These are phyloP conservation scores for Dusona sp. DNA, from an alignment of 2,888 invertebrate genomes.

Conservation along the genomic window DNA sequence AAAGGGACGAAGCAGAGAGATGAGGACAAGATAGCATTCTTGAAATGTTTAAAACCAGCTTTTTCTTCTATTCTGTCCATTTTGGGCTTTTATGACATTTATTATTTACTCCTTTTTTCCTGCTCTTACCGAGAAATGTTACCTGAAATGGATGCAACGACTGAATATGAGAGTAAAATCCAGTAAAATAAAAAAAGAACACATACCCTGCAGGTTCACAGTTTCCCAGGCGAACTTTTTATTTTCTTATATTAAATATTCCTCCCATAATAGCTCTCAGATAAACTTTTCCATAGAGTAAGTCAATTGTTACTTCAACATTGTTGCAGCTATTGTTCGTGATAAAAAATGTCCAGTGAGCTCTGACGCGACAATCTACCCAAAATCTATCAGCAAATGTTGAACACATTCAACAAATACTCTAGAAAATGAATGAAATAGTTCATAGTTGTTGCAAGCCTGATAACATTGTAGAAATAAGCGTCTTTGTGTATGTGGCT, in stretches of 20 bases:
- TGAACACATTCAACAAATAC: neutral
- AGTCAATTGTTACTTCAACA: neutral
- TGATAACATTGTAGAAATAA: constrained; percentile 2
- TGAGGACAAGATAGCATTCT: neutral
- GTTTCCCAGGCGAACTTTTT: neutral
- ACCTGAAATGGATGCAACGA: neutral
- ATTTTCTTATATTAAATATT: neutral
- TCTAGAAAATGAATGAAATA: neutral
- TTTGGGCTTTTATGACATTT: constrained; percentile 6
- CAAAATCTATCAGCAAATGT: constrained; percentile 8
- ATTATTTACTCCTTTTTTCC: constrained; percentile 9
- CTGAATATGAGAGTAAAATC: neutral
- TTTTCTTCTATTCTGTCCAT: neutral
- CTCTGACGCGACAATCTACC: neutral
- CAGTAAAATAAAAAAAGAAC: neutral
- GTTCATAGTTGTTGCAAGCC: neutral
- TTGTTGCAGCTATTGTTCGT: neutral
- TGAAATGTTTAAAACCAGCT: neutral
- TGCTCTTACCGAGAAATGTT: neutral
- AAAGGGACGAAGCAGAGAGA: constrained; percentile 11
- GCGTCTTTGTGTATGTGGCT: neutral
- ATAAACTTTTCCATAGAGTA: neutral
- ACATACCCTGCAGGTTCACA: neutral
- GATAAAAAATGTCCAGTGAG: neutral
- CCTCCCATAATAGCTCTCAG: neutral